Evolutionary conservation across 2,113 vertebrate genomes (phyloP), one percentile per base, ranked within the genome.

Genomic region (Zeus faber): DNA sequence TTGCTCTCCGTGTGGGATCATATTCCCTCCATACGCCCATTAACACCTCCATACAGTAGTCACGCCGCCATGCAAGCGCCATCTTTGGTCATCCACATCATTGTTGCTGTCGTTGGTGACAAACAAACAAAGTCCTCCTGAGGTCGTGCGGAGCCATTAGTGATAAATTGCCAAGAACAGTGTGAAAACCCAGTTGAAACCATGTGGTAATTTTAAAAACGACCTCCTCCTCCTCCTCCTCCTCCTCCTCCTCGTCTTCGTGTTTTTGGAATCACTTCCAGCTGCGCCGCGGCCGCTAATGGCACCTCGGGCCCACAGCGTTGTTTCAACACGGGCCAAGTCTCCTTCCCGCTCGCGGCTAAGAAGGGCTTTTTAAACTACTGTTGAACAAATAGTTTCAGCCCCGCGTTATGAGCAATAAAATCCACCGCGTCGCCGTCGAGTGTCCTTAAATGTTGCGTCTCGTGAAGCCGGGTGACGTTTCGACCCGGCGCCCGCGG

Each of bases 111-210:
- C 44, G 25, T 20, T 17, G 3, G 17, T 62, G 69, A 67, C 72
- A 67, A 46, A 58, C 68, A 74, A 73, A 84, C 75, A 72, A 56
- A 66, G 62, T 77, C 57, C 17, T 65, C 64, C 31, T 33, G 54
- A 65, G 68, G 62, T 72, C 49, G 53, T 47, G 68, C 24, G 56
- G 72, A 74, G 75, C 69, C 79, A 77, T 78, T 84, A 87, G 84
- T 82, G 90, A 85, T 92, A 91, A 94, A 95, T 91, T 91, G 90
- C 88, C 90, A 81, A 82, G 88, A 95, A 91, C 90, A 85, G 89
- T 92, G 87, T 88, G 90, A 94, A 95, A 94, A 93, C 90, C 91
- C 89, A 86, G 72, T 52, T 77, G 85, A 89, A 91, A 87, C 89
- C 81, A 87, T 93, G 93, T 90, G 93, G 90, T 92, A 89, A 91